These are phyloP conservation scores for Falco cherrug DNA, from an alignment of 2,797 vertebrate genomes.

Conservation along the genomic window DNA sequence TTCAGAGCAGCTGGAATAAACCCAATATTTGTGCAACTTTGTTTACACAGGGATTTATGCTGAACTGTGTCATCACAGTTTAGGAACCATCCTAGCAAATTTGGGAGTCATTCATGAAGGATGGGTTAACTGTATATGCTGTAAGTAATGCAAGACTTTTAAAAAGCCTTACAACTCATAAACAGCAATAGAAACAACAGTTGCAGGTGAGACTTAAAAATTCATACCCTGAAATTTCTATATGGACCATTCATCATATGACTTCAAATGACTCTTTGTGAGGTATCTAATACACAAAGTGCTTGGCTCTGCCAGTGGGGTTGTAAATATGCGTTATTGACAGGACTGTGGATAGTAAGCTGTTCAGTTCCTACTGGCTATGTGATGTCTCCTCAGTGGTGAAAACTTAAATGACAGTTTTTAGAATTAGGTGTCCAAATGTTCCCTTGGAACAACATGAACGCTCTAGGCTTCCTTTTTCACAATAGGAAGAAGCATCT, in stretches of 20 bases:
- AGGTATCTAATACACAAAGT: too few relatives aligned
- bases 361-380: not conserved
- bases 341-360: not conserved
- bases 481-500: not conserved
- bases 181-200: not conserved
- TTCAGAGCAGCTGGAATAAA: not conserved
- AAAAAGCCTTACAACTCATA: not conserved
- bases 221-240: not conserved
- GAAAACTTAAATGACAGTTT: not conserved
- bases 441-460: not conserved
- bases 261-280: not conserved
- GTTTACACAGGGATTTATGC: not conserved
- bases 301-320: not conserved
- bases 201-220: not conserved
- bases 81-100: not conserved
- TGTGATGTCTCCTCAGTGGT: not conserved
- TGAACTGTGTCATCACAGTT: not conserved
- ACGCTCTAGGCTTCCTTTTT: not conserved
- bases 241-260: not conserved
- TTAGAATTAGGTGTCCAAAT: not conserved
- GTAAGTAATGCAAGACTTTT: not conserved
- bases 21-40: not conserved
- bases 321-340: not conserved
- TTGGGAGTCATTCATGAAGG: not conserved
- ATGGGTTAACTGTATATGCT: not conserved